phyloP scores from a whole-genome alignment of 23 tunicate genomes.

The Phallusia fumigata region DNA sequence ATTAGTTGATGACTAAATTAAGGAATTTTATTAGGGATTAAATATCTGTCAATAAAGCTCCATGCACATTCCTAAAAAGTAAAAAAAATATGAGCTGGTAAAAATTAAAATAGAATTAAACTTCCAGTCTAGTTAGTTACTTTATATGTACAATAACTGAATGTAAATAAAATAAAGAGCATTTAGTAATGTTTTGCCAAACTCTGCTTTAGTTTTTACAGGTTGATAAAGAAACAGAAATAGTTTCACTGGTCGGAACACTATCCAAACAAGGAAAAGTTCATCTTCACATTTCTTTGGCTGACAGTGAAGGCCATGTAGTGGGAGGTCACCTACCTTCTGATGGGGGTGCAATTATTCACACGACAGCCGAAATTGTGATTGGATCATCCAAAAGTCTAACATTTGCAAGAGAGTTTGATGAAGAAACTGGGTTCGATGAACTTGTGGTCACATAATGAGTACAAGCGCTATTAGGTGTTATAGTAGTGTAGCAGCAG shows the following conservation, averaged over 20 bases:
- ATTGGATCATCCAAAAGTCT: slow-evolving; percentile 44
- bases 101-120: too few species aligned
- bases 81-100: too few species aligned
- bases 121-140: too few species aligned
- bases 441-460: slow-evolving; percentile 22
- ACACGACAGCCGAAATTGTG: slow-evolving; percentile 68
- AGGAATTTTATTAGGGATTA: too few species aligned
- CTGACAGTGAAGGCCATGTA: slow-evolving; percentile 63
- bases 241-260: slow-evolving; percentile 84
- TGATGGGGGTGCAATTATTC: slow-evolving; percentile 33
- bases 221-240: slow-evolving; percentile 56
- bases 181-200: too few species aligned
- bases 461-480: too few species aligned
- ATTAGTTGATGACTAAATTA: too few species aligned
- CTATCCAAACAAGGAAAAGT: slow-evolving; percentile 43
- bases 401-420: slow-evolving; percentile 48
- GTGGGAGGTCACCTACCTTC: slow-evolving; percentile 71
- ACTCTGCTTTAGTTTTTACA: neutral
- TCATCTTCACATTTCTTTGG: slow-evolving; percentile 71
- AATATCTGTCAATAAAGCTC: too few species aligned
- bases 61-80: too few species aligned
- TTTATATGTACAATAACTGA: too few species aligned
- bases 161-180: too few species aligned
- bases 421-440: slow-evolving; percentile 52
- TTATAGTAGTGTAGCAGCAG: too few species aligned